A percentile compares a stretch with the other conserved stretches of the same genome.
These are phyloP conservation scores for Lytechinus pictus DNA, from an alignment of 35 echinoderm and acorn worm genomes.

Conservation along the genomic window DNA sequence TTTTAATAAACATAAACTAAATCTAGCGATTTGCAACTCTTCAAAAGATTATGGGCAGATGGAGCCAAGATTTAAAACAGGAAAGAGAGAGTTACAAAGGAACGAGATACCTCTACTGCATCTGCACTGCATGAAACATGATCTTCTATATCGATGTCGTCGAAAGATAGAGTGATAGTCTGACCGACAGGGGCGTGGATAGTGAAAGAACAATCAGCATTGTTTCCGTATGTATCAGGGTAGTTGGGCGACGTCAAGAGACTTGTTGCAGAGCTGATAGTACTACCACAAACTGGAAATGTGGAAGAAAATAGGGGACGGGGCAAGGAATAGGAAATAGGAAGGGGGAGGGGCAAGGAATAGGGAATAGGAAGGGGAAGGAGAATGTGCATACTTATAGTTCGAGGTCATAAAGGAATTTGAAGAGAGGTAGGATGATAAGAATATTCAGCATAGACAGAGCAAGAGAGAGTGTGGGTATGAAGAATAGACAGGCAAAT, in stretches of 20 bases:
- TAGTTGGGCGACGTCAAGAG: conserved; percentile 51
- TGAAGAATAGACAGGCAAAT: neutral
- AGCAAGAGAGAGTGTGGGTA: neutral
- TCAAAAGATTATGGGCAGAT: too few relatives aligned
- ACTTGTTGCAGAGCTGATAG: neutral
- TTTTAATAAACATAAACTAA: too few relatives aligned
- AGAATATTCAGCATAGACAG: too few relatives aligned
- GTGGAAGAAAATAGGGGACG: neutral
- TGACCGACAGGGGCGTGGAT: conserved; percentile 53
- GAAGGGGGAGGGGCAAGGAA: neutral
- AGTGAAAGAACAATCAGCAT: conserved; percentile 49
- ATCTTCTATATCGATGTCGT: conserved; percentile 47
- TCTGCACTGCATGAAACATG: conserved; percentile 47
- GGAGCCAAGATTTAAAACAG: too few relatives aligned
- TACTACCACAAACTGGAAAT: conserved; percentile 45
- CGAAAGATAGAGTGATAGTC: conserved; percentile 25
- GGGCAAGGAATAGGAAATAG: neutral
- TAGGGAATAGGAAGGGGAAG: neutral
- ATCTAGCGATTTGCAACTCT: too few relatives aligned
- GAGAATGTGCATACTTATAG: too few relatives aligned
- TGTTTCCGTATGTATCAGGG: conserved; percentile 42
- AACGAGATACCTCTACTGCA: conserved; percentile 43
- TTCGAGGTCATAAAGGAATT: too few relatives aligned
- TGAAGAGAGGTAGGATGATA: too few relatives aligned
- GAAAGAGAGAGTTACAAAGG: neutral